These are phyloP conservation scores for Boloria euphrosyne DNA, from an alignment of 2,888 invertebrate species.

Conservation along the genomic window DNA sequence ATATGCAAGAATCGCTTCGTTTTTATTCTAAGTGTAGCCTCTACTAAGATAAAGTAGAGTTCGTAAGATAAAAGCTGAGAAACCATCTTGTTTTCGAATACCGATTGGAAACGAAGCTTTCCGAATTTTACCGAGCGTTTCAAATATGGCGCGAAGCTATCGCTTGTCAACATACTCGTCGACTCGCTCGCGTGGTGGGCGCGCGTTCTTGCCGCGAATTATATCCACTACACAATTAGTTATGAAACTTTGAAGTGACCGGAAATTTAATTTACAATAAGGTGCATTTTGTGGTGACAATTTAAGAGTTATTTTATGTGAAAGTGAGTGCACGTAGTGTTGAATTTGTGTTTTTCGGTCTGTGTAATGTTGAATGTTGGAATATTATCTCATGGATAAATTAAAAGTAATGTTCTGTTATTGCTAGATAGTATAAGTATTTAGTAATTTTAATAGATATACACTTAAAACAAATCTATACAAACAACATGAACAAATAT, in stretches of 20 bases:
- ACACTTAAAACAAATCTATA: neutral
- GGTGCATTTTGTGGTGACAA: slow-evolving; percentile 39
- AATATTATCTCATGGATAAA: slow-evolving; percentile 42
- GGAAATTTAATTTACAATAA: slow-evolving; percentile 26
- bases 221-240: slow-evolving; percentile 34
- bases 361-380: slow-evolving; percentile 40
- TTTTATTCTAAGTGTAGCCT: neutral
- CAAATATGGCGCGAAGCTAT: slow-evolving; percentile 69
- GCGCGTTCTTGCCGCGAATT: slow-evolving; percentile 50
- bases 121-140: slow-evolving; percentile 67
- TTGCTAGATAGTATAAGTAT: neutral
- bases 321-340: slow-evolving; percentile 51
- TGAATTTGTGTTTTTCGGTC: slow-evolving; percentile 36
- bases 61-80: slow-evolving; percentile 44
- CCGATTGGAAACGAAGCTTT: slow-evolving; percentile 51
- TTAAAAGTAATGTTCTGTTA: slow-evolving; percentile 24
- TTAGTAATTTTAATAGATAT: neutral
- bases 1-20: neutral
- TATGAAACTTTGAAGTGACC: slow-evolving; percentile 29
- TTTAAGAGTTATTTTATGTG: slow-evolving; percentile 46
- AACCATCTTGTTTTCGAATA: too few species aligned
- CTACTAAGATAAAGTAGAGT: neutral
- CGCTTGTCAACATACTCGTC: slow-evolving; percentile 76
- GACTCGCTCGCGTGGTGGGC: slow-evolving; percentile 53
- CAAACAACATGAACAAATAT: neutral